Evolutionary conservation across 2,888 invertebrate genomes (phyloP), one percentile per base, ranked within the genome.

Genomic region (Cetonia aurata): DNA sequence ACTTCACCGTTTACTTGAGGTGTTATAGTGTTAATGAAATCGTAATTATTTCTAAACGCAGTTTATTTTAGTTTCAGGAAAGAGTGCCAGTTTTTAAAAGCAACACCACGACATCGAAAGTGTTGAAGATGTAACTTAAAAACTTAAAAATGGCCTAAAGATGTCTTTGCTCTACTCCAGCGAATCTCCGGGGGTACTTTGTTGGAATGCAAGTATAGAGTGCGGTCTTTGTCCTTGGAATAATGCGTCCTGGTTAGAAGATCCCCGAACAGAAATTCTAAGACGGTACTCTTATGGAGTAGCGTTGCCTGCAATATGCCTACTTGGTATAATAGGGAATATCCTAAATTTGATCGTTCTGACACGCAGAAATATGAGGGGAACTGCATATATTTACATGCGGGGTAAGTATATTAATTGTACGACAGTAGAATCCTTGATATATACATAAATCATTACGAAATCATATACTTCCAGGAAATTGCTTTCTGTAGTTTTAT

Each of bases 381-480:
- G 93, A 50, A 91, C 92, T 0, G 93, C 93, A 48, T 94, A 94
- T 83, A 90, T 92, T 81, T 94, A 93, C 84, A 92, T 92, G 91
- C 84, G 91, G 84, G 91, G 92, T 92, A 80, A 87, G 88, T 84
- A 71, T 60, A 19, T 19, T 42, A 13, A 8, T 59, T 8, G 15
- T 50, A 50, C 15, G 0, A 1, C 10, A 6, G 44, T 44, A 10
- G 44, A 44, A 15, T 9, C 17, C n/a, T 13, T 48, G n/a, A 37
- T 25, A n/a, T n/a, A n/a, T n/a, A 25, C 25, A 25, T 25, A 25
- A 25, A 25, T 25, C 4, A 25, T 25, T 25, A 25, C 25, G 25
- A 44, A 44, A 44, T 44, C 6, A 46, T 46, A 6, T 25, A 25
- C 1, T 25, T 25, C 25, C 4, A 4, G 4, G 4, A 25, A 4